phyloP scores from a whole-genome alignment of 2,797 vertebrate genomes.

The Champsocephalus gunnari region DNA sequence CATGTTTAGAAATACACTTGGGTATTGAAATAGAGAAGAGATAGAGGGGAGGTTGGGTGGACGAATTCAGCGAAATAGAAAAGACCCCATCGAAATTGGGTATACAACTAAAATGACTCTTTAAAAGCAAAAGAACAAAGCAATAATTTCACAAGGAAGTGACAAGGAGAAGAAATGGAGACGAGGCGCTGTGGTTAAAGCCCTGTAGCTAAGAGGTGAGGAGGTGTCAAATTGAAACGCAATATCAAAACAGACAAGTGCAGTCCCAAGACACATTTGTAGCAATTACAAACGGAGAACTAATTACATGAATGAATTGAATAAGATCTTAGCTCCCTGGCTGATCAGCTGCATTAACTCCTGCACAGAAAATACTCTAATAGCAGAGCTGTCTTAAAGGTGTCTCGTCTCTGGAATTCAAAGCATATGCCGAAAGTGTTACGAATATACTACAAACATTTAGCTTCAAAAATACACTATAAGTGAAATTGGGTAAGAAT shows the following conservation, averaged over 20 bases:
- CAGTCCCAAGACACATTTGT: conserved; percentile 42
- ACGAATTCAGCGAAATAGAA: neutral
- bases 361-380: conserved; percentile 28
- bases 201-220: conserved; percentile 10
- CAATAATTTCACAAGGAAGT: conserved; percentile 7
- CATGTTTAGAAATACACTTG: conserved; percentile 22
- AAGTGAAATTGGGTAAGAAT: too few species aligned
- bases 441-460: too few species aligned
- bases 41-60: neutral
- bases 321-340: conserved; percentile 49
- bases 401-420: neutral
- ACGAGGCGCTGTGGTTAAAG: neutral
- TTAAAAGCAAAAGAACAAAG: neutral
- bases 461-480: too few species aligned
- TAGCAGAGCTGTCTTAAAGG: conserved; percentile 8
- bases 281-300: conserved; percentile 60
- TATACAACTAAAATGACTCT: neutral
- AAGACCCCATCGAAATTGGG: neutral
- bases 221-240: conserved; percentile 40
- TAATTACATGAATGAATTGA: conserved; percentile 66
- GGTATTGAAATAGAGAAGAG: neutral
- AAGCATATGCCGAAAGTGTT: neutral
- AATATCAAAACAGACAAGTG: conserved; percentile 44
- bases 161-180: neutral
- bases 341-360: conserved; percentile 45